Base-by-base conservation (phyloP, 1,140 invertebrate species). In the Mycetomoellerius zeteki region DNA sequence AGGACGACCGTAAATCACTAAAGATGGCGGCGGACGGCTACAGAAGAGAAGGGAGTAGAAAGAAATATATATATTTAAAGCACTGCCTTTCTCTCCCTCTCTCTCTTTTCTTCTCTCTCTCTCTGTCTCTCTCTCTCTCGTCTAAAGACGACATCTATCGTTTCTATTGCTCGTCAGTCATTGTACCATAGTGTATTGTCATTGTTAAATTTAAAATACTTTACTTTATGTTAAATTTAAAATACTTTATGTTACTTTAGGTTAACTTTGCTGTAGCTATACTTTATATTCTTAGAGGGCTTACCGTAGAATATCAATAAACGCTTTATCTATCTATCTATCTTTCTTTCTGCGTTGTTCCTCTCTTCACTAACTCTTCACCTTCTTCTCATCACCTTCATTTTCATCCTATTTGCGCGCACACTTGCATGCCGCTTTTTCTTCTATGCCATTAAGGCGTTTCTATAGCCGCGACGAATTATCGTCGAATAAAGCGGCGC, bases 401-500 rank as follows among this genome's bases (percentile, higher is more conserved):
- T 60, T 43, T 76, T 21, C 76, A n/a, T 33, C 27, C 7, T 10
- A 58, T n/a, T 43, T 37, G 8, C 27, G 21, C 64, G 33, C 30
- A 56, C 47, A 7, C 52, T 71, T 50, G 73, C 16, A 52, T 14
- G 12, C n/a, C 33, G 43, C 58, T 62, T 71, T 56, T 58, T 71
- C 60, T 88, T 85, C 72, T 54, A 33, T 56, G 60, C 86, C 90
- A 92, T 93, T 93, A 94, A 92, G 90, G 86, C 86, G 87, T 91
- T 91, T 92, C 86, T 89, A 91, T 77, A 73, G 89, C 89, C 88
- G 50, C 85, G 71, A 89, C 86, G 92, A 93, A 92, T 94, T 93
- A 93, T 93, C 86, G 87, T 86, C 69, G 85, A 89, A 92, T 90
- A 89, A 91, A 93, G 78, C 75, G 72, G 37, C 58, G 60, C 89